These are phyloP conservation scores for Apaloderma vittatum DNA, from an alignment of 2,113 vertebrate genomes.

Conservation along the genomic window DNA sequence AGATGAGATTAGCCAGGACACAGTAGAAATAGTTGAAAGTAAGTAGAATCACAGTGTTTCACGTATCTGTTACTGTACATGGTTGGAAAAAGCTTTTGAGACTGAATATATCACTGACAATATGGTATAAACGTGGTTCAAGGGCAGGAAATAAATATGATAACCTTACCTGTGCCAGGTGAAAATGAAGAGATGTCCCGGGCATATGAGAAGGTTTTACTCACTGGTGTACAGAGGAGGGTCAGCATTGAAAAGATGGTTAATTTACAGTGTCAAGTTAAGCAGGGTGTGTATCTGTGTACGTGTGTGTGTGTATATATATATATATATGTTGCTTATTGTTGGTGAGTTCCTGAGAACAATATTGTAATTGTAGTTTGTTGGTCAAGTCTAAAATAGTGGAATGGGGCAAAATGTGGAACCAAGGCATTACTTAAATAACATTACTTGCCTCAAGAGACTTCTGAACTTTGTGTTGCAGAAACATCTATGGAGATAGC, in stretches of 20 bases:
- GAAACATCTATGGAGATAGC: neutral
- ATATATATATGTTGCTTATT: neutral
- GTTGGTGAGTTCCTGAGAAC: neutral
- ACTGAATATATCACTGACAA: neutral
- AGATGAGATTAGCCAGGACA: neutral
- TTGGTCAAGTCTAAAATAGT: neutral
- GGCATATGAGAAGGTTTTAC: neutral
- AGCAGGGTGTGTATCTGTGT: rapidly evolving
- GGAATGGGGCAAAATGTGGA: neutral
- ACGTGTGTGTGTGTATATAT: no score
- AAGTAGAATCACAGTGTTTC: neutral
- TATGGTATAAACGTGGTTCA: neutral
- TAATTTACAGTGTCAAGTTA: neutral
- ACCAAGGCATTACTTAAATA: neutral
- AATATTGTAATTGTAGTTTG: neutral
- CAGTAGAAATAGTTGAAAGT: neutral
- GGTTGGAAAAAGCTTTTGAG: neutral
- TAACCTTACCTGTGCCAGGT: neutral
- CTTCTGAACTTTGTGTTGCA: neutral
- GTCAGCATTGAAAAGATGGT: neutral
- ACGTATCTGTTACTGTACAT: neutral
- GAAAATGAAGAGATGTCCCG: neutral
- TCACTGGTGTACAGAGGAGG: neutral
- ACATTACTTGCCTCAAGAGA: neutral
- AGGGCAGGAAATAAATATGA: neutral